Evolutionary conservation across 2,888 invertebrate genomes (phyloP).

Genomic region (Amphipoea oculea): DNA sequence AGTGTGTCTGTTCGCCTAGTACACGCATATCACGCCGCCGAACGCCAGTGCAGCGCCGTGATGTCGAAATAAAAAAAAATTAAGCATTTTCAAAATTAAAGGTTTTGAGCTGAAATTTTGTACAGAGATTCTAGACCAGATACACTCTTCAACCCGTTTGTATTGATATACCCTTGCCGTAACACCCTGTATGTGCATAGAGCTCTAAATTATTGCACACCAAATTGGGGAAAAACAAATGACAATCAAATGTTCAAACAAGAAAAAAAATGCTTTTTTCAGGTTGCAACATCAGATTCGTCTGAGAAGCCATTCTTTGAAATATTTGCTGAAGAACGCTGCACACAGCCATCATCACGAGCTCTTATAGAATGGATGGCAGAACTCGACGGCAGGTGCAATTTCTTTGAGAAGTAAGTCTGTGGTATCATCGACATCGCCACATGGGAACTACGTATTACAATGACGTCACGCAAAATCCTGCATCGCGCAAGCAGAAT

Average conservation of each 20-base stretch:
- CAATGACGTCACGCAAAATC: neutral
- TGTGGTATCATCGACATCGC: neutral
- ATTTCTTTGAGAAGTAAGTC: conserved; percentile 91
- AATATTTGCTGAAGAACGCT: conserved; percentile 89
- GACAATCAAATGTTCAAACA: neutral
- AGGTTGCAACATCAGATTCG: conserved; percentile 78
- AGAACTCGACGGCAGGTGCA: conserved; percentile 89
- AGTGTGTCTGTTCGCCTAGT: too few species aligned
- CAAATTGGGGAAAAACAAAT: neutral
- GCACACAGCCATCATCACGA: conserved; percentile 90
- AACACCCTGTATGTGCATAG: fast-evolving
- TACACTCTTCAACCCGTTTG: too few species aligned
- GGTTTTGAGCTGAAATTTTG: too few species aligned
- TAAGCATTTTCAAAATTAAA: too few species aligned
- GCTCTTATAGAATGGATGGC: conserved; percentile 92
- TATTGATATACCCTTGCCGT: too few species aligned
- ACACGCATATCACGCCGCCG: too few species aligned
- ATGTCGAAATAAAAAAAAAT: too few species aligned
- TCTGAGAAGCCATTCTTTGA: conserved; percentile 89
- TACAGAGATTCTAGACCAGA: too few species aligned
- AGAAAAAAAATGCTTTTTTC: conserved; percentile 47
- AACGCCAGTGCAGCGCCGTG: too few species aligned
- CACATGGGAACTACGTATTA: neutral
- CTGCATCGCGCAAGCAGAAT: neutral
- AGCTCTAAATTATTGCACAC: too few species aligned